Evolutionary conservation across 2,113 vertebrate species (phyloP).

Genomic region (Dipodomys stephensi): DNA sequence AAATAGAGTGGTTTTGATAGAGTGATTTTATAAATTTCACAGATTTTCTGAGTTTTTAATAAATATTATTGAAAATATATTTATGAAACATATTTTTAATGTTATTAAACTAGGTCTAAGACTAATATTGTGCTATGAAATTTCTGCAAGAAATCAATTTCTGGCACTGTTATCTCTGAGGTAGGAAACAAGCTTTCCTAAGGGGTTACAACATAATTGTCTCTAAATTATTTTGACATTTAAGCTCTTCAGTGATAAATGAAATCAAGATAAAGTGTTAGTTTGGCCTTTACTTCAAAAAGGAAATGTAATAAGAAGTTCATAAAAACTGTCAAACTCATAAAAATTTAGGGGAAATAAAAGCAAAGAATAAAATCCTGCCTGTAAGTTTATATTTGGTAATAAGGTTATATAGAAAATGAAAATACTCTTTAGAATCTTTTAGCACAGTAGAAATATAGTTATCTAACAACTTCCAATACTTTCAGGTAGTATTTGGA

Average conservation of each 20-base stretch:
- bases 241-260: constrained; percentile 78
- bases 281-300: constrained; percentile 76
- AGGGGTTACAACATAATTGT: constrained; percentile 75
- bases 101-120: background rate
- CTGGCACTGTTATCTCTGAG: constrained; percentile 27
- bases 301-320: constrained; percentile 58
- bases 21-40: background rate
- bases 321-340: constrained; percentile 64
- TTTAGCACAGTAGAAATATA: background rate
- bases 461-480: background rate
- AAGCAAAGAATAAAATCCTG: constrained; percentile 63
- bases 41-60: background rate
- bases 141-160: background rate
- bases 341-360: constrained; percentile 6
- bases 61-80: background rate
- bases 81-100: constrained; percentile 39
- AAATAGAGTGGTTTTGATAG: no score
- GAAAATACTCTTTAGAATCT: constrained; percentile 57
- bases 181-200: background rate
- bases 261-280: constrained; percentile 69
- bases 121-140: background rate
- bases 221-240: constrained; percentile 83
- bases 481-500: background rate
- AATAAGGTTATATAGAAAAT: constrained; percentile 66
- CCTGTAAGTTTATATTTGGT: constrained; percentile 50